Base-by-base conservation (phyloP, 2,113 vertebrate genomes). In the Cavia aperea region DNA sequence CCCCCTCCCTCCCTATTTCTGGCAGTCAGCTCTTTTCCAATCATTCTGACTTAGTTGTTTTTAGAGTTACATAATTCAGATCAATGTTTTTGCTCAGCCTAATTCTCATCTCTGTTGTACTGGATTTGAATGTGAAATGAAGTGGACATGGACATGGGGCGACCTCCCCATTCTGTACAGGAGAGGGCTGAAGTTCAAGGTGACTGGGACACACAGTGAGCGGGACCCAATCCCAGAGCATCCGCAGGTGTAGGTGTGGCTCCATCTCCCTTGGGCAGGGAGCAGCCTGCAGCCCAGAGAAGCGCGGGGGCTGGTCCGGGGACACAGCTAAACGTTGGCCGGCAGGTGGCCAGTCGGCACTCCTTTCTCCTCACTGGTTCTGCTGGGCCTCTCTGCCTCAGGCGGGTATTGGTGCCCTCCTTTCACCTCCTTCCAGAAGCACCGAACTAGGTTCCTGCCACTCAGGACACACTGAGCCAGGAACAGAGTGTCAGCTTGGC, bases 391-490 rank as follows among this genome's bases (percentile, higher is more conserved):
- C 49, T 36, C 14, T 5, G 66, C 39, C 68, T 66, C 49, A 5
- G 56, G 73, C 51, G 19, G 16, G 3, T 0, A 3, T 49, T 0
- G 1, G 19, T 24, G 26, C 29, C 77, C 26, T 43, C 54, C 16
- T 9, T 75, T 14, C n/a, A 16, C 11, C 4, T 23, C 51, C 31
- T 43, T 24, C 54, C 54, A 26, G 83, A 21, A 56, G 84, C n/a
- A 10, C 36, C 12, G 49, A 58, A 24, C 62, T 3, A 7, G 39
- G 31, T 36, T n/a, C n/a, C 60, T 62, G 54, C 49, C 49, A 7
- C 12, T 7, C 16, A 31, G 21, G 39, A 33, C 15, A 4, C 11
- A 4, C 13, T 6, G 33, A 63, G 26, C 8, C 26, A 39, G 23
- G 66, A 0, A 33, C 81, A n/a, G 65, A 36, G 19, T 56, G 33